A percentile compares a stretch with the other conserved stretches of the same genome.
phyloP scores from a whole-genome alignment of 1,140 invertebrate genomes.

The Meteorus sp. region DNA sequence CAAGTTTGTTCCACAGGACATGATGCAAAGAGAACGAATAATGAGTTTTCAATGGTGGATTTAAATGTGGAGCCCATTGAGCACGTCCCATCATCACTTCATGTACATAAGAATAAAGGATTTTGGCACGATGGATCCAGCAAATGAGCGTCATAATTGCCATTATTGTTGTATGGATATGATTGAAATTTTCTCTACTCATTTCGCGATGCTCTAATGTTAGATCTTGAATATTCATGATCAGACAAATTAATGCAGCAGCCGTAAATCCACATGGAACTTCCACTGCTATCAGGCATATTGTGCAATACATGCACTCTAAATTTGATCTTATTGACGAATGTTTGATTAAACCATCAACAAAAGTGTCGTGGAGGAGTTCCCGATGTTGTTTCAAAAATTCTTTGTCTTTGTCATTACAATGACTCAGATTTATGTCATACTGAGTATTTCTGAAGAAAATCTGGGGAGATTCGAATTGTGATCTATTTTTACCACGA shows the following conservation, averaged over 20 bases:
- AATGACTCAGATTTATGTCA: conserved; percentile 46
- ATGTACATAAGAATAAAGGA: conserved; percentile 62
- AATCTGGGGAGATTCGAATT: conserved; percentile 59
- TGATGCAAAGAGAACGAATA: conserved; percentile 63
- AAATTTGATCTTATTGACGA: conserved; percentile 54
- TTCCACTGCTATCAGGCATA: conserved; percentile 61
- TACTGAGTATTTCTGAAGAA: conserved; percentile 58
- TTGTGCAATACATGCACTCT: conserved; percentile 58
- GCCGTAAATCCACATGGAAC: conserved; percentile 64
- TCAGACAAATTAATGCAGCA: conserved; percentile 59
- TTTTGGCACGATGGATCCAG: conserved; percentile 62
- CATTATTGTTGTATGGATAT: conserved; percentile 62
- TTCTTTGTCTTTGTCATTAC: conserved; percentile 52
- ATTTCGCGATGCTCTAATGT: conserved; percentile 43
- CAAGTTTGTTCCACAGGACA: conserved; percentile 63
- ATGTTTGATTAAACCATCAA: conserved; percentile 57
- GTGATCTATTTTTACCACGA: conserved; percentile 53
- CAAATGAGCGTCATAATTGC: conserved; percentile 64
- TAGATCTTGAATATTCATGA: conserved; percentile 62
- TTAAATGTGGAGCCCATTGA: conserved; percentile 64
- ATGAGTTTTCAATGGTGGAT: conserved; percentile 60
- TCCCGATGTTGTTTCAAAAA: conserved; percentile 59
- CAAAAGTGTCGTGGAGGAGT: conserved; percentile 56
- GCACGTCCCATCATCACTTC: conserved; percentile 60
- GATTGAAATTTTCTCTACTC: conserved; percentile 48